phyloP scores from a whole-genome alignment of 1,140 invertebrate genomes.

The Camponotus pennsylvanicus region DNA sequence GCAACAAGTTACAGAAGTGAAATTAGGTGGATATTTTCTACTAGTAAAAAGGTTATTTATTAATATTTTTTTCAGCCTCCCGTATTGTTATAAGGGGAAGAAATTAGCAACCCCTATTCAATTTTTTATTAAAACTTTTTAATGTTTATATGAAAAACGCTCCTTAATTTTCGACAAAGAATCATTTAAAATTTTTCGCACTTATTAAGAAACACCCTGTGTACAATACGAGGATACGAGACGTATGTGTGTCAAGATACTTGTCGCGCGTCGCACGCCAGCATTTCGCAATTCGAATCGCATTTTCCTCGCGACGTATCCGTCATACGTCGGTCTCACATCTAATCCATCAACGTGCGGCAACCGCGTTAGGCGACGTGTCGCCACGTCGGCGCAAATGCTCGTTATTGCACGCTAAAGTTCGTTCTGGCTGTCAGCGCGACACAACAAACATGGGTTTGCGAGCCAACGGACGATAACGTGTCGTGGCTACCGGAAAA shows the following conservation, averaged over 20 bases:
- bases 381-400: conserved; percentile 69
- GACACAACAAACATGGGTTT: conserved; percentile 69
- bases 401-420: conserved; percentile 73
- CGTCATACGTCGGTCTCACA: conserved; percentile 72
- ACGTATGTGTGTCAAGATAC: neutral
- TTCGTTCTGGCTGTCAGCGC: conserved; percentile 70
- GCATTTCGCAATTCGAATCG: conserved; percentile 54
- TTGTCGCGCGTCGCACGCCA: conserved; percentile 7
- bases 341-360: conserved; percentile 76
- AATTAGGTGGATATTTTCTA: too few species aligned
- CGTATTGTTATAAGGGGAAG: too few species aligned
- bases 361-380: conserved; percentile 67
- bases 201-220: too few species aligned
- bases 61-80: too few species aligned
- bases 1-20: too few species aligned
- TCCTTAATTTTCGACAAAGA: too few species aligned
- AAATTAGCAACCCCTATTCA: too few species aligned
- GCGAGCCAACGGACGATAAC: conserved; percentile 46
- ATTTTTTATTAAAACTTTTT: too few species aligned
- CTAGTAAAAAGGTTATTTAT: too few species aligned
- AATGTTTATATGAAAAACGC: too few species aligned
- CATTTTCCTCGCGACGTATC: conserved; percentile 72
- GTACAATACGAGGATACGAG: neutral
- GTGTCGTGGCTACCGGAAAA: conserved; percentile 51
- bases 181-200: too few species aligned